These are phyloP conservation scores for Papilio polyxenes DNA, from an alignment of 1,140 invertebrate genomes.

Conservation along the genomic window DNA sequence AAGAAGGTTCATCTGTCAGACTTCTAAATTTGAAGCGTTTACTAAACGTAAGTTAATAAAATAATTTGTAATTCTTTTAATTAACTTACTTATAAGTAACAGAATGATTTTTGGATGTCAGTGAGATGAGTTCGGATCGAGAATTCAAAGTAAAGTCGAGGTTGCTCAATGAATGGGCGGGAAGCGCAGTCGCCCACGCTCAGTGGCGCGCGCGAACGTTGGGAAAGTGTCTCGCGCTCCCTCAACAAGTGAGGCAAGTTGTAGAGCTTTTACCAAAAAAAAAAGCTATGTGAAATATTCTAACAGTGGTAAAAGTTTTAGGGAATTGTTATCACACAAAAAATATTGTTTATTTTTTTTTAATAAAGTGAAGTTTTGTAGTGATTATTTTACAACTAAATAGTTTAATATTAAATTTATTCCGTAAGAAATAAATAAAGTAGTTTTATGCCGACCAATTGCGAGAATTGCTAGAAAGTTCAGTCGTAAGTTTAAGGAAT, in stretches of 20 bases:
- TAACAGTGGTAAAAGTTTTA: conserved; percentile 4
- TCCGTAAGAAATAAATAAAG: not conserved
- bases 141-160: conserved; percentile 53
- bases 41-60: too few relatives aligned
- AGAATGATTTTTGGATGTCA: not conserved
- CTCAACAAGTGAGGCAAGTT: conserved; percentile 64
- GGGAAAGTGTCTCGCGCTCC: conserved; percentile 44
- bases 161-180: conserved; percentile 69
- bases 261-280: not conserved
- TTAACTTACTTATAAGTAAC: too few relatives aligned
- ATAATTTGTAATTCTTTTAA: too few relatives aligned
- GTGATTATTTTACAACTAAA: not conserved
- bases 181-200: conserved; percentile 73
- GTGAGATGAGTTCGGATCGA: conserved; percentile 48
- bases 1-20: too few relatives aligned
- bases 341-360: not conserved
- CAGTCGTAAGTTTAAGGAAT: not conserved
- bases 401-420: conserved; percentile 1
- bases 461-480: not conserved
- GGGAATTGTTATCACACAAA: not conserved
- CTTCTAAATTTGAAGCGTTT: too few relatives aligned
- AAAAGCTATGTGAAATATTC: not conserved
- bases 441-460: not conserved
- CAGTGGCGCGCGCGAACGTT: conserved; percentile 74
- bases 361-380: not conserved